Evolutionary conservation across 2,797 vertebrate genomes (phyloP), one percentile per base, ranked within the genome.

Genomic region (Pseudomugil gertrudae): DNA sequence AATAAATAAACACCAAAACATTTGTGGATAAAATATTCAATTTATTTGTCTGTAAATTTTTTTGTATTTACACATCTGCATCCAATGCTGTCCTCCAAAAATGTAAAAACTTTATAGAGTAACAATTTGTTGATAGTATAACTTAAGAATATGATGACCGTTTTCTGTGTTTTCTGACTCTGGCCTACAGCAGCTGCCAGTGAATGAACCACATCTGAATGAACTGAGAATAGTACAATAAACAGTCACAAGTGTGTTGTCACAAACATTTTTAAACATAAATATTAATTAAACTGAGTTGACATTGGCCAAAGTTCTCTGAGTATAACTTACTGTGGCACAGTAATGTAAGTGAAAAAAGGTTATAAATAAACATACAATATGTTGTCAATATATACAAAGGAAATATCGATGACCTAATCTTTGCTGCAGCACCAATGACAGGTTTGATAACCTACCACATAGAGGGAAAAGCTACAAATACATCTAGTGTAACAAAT

Each of bases 381-480:
- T 90, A 93, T 92, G 85, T 72, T 91, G 92, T 95, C 95, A 95
- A 95, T 95, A 97, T 96, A 96, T 96, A 96, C 95, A 98, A 88
- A 97, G 87, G 88, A 94, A 52, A 92, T 83, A 72, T 84, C 66
- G 84, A 90, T 91, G 88, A 88, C 77, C 86, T 89, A 94, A 87
- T 88, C 90, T 87, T 85, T 92, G 82, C 92, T 94, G 90, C 90
- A 92, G 94, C 94, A 95, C 91, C 94, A 91, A 87, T 86, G 88
- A 92, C 88, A 94, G 79, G 81, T 83, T 86, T 87, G 87, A 89
- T 78, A 86, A 85, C 89, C 92, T 92, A 90, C 87, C 93, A 86
- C 85, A 92, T 92, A 90, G 87, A 88, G 79, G 66, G 83, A 83
- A 84, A 90, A 79, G 70, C 89, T 88, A 87, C 76, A 83, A 80